phyloP scores from a whole-genome alignment of 2,888 invertebrate species.

The Epistrophe grossulariae region DNA sequence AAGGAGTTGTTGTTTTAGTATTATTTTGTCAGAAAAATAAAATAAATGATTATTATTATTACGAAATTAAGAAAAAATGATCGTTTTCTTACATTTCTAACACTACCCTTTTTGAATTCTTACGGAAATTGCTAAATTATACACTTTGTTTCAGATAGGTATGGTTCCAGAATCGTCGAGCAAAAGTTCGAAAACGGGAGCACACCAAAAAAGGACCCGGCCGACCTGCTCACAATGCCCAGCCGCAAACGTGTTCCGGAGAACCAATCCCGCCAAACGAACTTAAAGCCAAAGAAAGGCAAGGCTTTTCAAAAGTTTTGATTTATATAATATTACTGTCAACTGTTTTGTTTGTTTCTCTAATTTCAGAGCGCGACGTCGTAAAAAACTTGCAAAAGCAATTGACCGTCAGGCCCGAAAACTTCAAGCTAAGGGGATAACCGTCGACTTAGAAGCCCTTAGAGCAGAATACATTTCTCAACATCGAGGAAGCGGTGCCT shows the following conservation, averaged over 20 bases:
- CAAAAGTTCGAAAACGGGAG: constrained; percentile 99
- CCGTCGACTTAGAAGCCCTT: constrained; percentile 93
- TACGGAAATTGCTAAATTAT: constrained; percentile 81
- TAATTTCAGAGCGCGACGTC: constrained; percentile 89
- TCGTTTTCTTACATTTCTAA: too few species aligned
- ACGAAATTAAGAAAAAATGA: too few species aligned
- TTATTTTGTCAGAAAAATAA: too few species aligned
- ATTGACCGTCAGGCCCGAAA: constrained; percentile 96
- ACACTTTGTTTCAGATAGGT: constrained; percentile 92
- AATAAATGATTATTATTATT: too few species aligned
- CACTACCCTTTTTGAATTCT: background rate
- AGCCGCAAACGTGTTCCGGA: constrained; percentile 98
- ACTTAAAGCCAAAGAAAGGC: constrained; percentile 92
- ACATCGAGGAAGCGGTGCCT: constrained; percentile 86
- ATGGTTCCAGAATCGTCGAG: constrained; percentile 99
- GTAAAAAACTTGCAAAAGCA: constrained; percentile 96
- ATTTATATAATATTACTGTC: background rate
- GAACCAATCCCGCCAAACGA: constrained; percentile 98
- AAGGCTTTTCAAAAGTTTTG: constrained; percentile 78
- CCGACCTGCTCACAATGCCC: constrained; percentile 98
- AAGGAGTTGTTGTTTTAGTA: too few species aligned
- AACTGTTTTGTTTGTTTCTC: background rate
- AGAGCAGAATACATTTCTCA: constrained; percentile 94
- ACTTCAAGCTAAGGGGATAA: constrained; percentile 94
- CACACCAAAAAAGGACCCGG: constrained; percentile 99